A percentile compares a stretch with the other conserved stretches of the same genome.
phyloP scores from a whole-genome alignment of 2,113 vertebrate species.

The Thamnaconus septentrionalis region DNA sequence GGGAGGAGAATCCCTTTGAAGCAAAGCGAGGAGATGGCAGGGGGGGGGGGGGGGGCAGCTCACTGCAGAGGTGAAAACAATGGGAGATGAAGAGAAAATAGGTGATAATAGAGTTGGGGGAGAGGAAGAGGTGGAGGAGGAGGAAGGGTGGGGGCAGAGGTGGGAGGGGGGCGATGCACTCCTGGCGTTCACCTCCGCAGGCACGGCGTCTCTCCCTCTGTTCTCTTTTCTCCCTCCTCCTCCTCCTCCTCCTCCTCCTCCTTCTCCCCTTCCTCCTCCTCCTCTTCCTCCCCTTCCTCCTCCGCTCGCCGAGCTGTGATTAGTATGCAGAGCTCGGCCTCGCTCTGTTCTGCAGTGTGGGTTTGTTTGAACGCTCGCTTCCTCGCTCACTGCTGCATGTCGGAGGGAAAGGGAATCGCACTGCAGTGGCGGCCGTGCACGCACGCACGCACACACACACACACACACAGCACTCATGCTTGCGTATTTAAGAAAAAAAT shows the following conservation, averaged over 20 bases:
- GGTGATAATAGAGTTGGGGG: not conserved
- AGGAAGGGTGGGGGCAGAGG: not conserved
- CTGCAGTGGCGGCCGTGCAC: conserved; percentile 61
- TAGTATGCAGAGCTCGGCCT: conserved; percentile 71
- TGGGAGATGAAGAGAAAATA: too few species aligned
- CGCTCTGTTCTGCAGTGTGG: conserved; percentile 75
- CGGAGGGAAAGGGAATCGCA: conserved; percentile 54
- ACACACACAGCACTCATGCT: not conserved
- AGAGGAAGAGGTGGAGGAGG: not conserved
- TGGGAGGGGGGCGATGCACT: not conserved
- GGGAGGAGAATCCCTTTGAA: conserved; percentile 68
- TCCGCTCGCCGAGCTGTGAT: conserved; percentile 34
- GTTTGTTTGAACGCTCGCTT: conserved; percentile 59
- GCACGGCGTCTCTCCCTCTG: conserved; percentile 3
- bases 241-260: too few species aligned
- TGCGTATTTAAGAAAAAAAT: not conserved
- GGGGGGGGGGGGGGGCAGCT: conserved; percentile 28
- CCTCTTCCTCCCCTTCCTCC: too few species aligned
- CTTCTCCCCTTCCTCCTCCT: not conserved
- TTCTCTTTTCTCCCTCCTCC: too few species aligned
- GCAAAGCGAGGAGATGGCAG: conserved; percentile 35
- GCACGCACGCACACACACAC: conserved; percentile 9
- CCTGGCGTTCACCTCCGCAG: conserved; percentile 13
- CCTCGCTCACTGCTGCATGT: conserved; percentile 54
- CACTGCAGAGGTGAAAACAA: conserved; percentile 52